Conservation (phyloP, 2,888 invertebrate genomes). For the Andrena chrysosceles region DNA sequence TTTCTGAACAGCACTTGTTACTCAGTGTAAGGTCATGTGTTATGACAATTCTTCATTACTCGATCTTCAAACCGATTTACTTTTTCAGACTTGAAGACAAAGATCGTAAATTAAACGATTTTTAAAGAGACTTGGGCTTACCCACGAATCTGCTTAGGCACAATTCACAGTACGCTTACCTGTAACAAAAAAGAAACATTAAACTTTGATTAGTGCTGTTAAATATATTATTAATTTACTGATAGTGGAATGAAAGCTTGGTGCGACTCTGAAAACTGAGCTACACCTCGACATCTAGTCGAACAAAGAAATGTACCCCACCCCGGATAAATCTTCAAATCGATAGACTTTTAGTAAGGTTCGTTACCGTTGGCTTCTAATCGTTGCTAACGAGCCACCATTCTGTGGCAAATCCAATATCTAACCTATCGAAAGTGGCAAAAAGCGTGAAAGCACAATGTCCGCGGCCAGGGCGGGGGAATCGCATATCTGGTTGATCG, state of each 20-base stretch:
- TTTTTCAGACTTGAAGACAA: background rate
- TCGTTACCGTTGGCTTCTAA: slow-evolving; percentile 6
- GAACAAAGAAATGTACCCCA: background rate
- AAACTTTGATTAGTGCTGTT: background rate
- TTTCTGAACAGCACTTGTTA: no score
- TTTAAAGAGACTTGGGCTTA: background rate
- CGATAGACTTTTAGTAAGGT: background rate
- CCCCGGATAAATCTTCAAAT: background rate
- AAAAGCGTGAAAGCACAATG: background rate
- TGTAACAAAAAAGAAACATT: slow-evolving; percentile 4
- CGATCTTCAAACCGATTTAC: background rate
- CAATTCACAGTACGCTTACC: slow-evolving; percentile 4
- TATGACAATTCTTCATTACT: no score
- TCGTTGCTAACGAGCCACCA: slow-evolving; percentile 3
- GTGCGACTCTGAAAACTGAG: no score
- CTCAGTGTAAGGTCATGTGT: no score
- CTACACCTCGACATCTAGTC: background rate
- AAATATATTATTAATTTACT: background rate
- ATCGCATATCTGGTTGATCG: slow-evolving; percentile 56
- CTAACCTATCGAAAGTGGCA: background rate
- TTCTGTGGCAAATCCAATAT: background rate
- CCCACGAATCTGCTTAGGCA: background rate
- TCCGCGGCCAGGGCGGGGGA: slow-evolving; percentile 41
- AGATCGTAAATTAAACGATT: background rate
- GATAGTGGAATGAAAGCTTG: no score